Percentiles rank a stretch among this genome's conserved stretches.
Conservation (phyloP, 2,888 invertebrate species). For the Sceliomorpha sp. region DNA sequence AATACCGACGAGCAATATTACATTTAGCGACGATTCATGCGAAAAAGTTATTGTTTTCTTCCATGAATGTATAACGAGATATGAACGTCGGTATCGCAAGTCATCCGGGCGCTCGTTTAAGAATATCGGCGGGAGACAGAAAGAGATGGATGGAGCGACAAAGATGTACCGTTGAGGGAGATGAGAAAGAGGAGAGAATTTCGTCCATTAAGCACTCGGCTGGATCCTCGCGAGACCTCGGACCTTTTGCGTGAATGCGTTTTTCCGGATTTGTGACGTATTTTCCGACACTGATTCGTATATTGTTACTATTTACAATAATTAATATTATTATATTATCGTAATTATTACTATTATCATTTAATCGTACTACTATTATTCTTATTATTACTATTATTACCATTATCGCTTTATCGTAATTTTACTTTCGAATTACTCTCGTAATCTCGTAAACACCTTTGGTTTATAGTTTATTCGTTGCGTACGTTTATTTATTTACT, state of each 20-base stretch:
- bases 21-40: constrained; percentile 57
- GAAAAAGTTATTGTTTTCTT: constrained; percentile 56
- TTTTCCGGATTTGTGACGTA: constrained; percentile 6
- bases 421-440: too few relatives aligned
- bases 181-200: too few relatives aligned
- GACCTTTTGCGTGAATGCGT: constrained; percentile 11
- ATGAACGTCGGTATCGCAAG: constrained; percentile 42
- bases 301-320: too few relatives aligned
- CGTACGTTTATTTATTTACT: neutral
- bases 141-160: too few relatives aligned
- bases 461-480: neutral
- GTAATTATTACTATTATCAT: too few relatives aligned
- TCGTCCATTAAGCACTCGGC: constrained; percentile 63
- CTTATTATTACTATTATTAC: neutral
- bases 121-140: constrained; percentile 40
- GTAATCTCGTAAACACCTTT: neutral
- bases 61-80: constrained; percentile 43
- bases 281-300: constrained; percentile 4
- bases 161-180: too few relatives aligned
- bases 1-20: constrained; percentile 70
- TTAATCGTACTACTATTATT: neutral
- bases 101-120: constrained; percentile 47
- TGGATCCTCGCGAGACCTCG: constrained; percentile 11
- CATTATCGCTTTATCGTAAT: neutral
- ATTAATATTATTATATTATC: neutral